These are phyloP conservation scores for Etheostoma perlongum DNA, from an alignment of 2,797 vertebrate species.

Conservation along the genomic window DNA sequence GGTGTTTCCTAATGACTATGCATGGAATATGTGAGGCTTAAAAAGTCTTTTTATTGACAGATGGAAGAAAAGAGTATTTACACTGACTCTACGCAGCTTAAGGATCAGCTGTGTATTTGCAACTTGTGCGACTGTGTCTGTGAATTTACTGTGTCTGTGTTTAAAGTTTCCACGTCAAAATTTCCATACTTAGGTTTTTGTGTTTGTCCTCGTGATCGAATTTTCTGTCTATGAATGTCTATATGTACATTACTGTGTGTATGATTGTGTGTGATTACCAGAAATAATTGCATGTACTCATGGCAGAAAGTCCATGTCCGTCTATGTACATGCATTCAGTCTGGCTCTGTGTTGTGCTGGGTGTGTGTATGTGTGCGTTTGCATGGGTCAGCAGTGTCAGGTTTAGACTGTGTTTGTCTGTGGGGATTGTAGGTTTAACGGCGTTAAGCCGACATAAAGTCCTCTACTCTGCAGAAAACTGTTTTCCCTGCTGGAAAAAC, in stretches of 20 bases:
- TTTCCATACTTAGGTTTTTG: neutral
- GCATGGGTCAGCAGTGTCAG: conserved; percentile 78
- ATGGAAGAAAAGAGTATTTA: neutral
- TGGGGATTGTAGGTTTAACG: conserved; percentile 82
- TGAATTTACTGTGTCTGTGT: neutral
- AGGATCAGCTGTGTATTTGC: neutral
- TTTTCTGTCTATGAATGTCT: neutral
- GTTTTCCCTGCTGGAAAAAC: conserved; percentile 70
- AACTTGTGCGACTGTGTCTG: neutral
- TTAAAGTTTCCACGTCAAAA: neutral
- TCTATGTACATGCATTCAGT: conserved; percentile 35
- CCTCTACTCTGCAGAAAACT: conserved; percentile 80
- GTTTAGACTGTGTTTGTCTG: conserved; percentile 81
- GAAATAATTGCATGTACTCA: conserved; percentile 15
- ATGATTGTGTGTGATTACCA: neutral
- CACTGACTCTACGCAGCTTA: neutral
- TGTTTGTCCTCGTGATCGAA: neutral
- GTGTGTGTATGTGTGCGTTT: conserved; percentile 46
- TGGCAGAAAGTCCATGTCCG: conserved; percentile 10
- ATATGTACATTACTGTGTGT: neutral
- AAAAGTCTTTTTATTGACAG: neutral
- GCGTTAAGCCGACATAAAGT: conserved; percentile 81
- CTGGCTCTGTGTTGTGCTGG: conserved; percentile 3
- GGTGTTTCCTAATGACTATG: neutral
- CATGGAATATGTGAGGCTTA: neutral